Base-by-base conservation (phyloP, 1,140 invertebrate genomes). In the Panagrolaimus sp. region DNA sequence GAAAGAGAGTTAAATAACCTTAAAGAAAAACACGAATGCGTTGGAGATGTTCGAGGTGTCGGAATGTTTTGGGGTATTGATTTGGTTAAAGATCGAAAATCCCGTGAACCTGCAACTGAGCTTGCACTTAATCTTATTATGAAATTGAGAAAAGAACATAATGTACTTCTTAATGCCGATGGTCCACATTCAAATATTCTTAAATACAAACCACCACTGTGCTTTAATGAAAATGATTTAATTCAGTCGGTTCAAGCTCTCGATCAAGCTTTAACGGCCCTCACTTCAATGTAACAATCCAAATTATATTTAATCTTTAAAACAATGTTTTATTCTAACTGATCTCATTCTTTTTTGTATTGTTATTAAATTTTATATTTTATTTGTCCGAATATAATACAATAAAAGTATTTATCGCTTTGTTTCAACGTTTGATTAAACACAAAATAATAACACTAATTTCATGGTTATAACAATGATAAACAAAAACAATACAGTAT, bases 171-270 rank as follows among this genome's bases (percentile, higher is more conserved):
- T 24, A 96, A 93, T 82, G 88, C 89, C 52, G 95, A 98, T 83
- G 95, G 95, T 0, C 94, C 94, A 0, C 88, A 94, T 80, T 87
- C 88, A 66, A 98, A 98, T 83, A 91, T 98, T 15, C 85, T 98
- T 12, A 98, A 98, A 84, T 88, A 97, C 78, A 98, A 98, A 82
- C 93, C 95, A 0, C 95, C 95, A 0, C 92, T 98, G 90, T 91
- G 93, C 26, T 97, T 98, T 83, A 82, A 79, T 62, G 69, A 46
- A 12, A 47, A 66, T 12, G 77, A 78, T 62, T 63, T 78, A 46
- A 32, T 46, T 63, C 43, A 55, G 9, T 68, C 73, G 8, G 63
- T 77, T 44, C 47, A 47, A 48, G 68, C 75, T 24, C 26, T 77
- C 21, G 77, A 77, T 52, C 32, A 64, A 62, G 78, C 73, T 26